Conservation (phyloP, 2,797 vertebrate genomes). For the Tachyglossus aculeatus region DNA sequence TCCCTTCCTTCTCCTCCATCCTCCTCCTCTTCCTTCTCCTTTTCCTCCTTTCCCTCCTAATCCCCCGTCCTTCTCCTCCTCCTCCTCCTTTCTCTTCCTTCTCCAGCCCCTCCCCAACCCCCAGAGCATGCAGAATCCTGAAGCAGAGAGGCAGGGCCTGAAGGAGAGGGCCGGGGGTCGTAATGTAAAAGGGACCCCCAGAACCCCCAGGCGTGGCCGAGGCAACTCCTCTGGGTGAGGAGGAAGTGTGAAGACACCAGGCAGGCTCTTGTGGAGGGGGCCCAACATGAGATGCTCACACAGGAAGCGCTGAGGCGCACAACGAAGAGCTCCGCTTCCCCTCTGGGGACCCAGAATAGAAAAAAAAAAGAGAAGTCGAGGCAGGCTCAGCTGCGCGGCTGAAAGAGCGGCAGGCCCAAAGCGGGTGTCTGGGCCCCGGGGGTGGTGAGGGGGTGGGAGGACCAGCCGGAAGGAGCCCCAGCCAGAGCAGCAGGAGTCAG, state of each 20-base stretch:
- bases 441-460: neutral
- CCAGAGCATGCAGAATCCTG: neutral
- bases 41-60: too few relatives aligned
- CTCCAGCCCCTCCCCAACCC: neutral
- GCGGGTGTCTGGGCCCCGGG: neutral
- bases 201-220: neutral
- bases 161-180: neutral
- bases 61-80: too few relatives aligned
- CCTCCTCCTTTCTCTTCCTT: neutral
- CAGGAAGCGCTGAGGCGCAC: neutral
- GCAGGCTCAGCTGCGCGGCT: too few relatives aligned
- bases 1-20: too few relatives aligned
- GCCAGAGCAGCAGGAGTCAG: too few relatives aligned
- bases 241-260: neutral
- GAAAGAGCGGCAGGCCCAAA: neutral
- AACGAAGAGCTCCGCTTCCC: neutral
- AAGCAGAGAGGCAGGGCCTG: neutral
- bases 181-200: neutral
- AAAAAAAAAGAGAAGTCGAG: too few relatives aligned
- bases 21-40: too few relatives aligned
- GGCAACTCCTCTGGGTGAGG: neutral
- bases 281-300: neutral
- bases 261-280: fast-evolving
- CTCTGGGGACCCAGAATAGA: constrained; percentile 5
- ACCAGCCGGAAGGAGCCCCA: too few relatives aligned